Evolutionary conservation across 92 coral and sea anemone species (phyloP), one percentile per base, ranked within the genome.

Genomic region (Isaurus tuberculatus): DNA sequence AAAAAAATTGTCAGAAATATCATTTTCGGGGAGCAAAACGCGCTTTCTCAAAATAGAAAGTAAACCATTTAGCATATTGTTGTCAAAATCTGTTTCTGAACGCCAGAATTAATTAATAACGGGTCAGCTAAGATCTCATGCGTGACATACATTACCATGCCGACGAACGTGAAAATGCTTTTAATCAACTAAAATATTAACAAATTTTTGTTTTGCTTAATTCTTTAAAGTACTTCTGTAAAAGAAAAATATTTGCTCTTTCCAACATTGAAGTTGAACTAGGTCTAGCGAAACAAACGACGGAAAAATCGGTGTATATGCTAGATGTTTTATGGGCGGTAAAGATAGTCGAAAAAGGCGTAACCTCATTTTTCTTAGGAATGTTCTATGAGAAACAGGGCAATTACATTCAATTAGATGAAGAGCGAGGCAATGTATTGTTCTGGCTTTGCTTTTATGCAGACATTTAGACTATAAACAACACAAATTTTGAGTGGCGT

Each of bases 361-460:
- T 57, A 26, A 36, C 82, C 83, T 9, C 26, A 79, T 88, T 58
- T 65, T 66, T 79, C 79, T 34, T 79, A 90, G 94, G 85, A 93
- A 91, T 94, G 85, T 55, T 82, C 42, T 51, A 46, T 83, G 81
- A 87, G 89, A 90, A 82, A 85, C 87, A 68, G 80, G 79, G 89
- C 86, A 91, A 91, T 93, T 91, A 93, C 71, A 58, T 87, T 64
- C 90, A 79, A 83, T 89, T 86, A 91, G 95, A 84, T 82, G 80
- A 88, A 94, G 75, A 79, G 65, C 84, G 74, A 77, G 57, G 69
- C 25, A 6, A 9, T 57, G 72, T 40, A 79, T 93, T 89, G 90
- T 91, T 91, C 68, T 28, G 33, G 65, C 37, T 85, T 65, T 26
- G 85, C 88, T 36, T 71, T 88, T 91, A 93, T 93, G 98, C 95